These are phyloP conservation scores for Clarias gariepinus DNA, from an alignment of 2,113 vertebrate genomes.

Conservation along the genomic window DNA sequence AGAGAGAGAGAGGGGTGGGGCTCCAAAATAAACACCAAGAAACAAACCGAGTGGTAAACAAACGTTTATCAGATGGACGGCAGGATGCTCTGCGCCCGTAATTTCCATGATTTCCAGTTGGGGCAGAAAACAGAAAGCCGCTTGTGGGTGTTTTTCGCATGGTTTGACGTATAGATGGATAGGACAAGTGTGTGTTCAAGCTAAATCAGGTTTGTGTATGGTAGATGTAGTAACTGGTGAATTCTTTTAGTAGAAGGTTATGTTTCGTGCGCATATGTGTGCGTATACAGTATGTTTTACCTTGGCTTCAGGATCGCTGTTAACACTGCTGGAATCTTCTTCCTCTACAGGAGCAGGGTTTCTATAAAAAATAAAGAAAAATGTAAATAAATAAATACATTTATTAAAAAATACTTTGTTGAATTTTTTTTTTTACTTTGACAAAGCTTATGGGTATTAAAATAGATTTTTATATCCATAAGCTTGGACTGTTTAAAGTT, in stretches of 20 bases:
- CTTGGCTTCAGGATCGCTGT: constrained; percentile 91
- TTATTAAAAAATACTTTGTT: too few relatives aligned
- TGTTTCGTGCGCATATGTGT: constrained; percentile 5
- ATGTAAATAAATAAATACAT: not conserved
- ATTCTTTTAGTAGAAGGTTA: not conserved
- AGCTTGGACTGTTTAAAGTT: not conserved
- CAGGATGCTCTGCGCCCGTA: not conserved
- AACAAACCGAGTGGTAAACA: not conserved
- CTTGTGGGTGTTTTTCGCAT: not conserved
- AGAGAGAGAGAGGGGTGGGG: not conserved
- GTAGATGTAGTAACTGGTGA: not conserved
- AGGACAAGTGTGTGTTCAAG: not conserved
- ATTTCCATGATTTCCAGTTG: not conserved
- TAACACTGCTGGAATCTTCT: constrained; percentile 83
- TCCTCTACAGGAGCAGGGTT: constrained; percentile 83
- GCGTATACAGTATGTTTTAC: constrained; percentile 66
- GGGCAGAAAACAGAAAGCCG: not conserved
- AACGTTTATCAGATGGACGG: not conserved
- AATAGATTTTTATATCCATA: not conserved
- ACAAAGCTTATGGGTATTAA: too few relatives aligned
- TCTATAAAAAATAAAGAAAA: constrained; percentile 66
- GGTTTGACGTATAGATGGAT: not conserved
- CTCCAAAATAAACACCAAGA: not conserved
- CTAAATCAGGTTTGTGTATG: not conserved
- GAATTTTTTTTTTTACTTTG: too few relatives aligned